Evolutionary conservation across 2,113 vertebrate genomes (phyloP).

Genomic region (Dicentrarchus labrax): DNA sequence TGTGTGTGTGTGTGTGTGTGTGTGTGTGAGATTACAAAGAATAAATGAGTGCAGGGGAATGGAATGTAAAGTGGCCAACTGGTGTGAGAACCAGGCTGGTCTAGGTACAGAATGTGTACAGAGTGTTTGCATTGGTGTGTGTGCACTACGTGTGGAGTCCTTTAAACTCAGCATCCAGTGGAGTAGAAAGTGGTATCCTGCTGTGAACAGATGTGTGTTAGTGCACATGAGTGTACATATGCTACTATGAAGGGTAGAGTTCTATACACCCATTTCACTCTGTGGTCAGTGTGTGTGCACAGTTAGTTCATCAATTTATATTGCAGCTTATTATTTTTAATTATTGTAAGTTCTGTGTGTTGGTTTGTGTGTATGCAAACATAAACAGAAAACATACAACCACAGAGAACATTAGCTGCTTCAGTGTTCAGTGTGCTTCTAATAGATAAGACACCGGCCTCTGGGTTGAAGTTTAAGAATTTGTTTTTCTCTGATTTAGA

Average conservation of each 20-base stretch:
- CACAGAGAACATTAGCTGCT: too few relatives aligned
- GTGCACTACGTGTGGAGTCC: neutral
- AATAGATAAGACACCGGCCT: too few relatives aligned
- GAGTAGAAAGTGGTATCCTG: slow-evolving; percentile 43
- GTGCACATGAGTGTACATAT: neutral
- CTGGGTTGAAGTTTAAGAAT: too few relatives aligned
- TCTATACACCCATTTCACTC: neutral
- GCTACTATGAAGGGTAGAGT: neutral
- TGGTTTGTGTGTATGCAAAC: neutral
- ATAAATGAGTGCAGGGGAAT: slow-evolving; percentile 7
- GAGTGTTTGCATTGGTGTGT: neutral
- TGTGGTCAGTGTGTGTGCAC: neutral
- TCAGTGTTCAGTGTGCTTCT: too few relatives aligned
- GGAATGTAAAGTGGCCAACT: slow-evolving; percentile 39
- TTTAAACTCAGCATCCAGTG: slow-evolving; percentile 23
- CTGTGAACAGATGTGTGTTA: slow-evolving; percentile 17
- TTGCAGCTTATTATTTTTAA: neutral
- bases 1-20: neutral
- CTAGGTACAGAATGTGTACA: too few relatives aligned
- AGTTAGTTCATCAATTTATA: neutral
- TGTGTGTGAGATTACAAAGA: slow-evolving; percentile 17
- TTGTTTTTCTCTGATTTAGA: too few relatives aligned
- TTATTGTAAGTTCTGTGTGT: neutral
- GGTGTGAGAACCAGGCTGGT: slow-evolving; percentile 14
- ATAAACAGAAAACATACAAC: too few relatives aligned